These are phyloP conservation scores for Heliangelus exortis DNA, from an alignment of 2,797 vertebrate genomes.

Conservation along the genomic window DNA sequence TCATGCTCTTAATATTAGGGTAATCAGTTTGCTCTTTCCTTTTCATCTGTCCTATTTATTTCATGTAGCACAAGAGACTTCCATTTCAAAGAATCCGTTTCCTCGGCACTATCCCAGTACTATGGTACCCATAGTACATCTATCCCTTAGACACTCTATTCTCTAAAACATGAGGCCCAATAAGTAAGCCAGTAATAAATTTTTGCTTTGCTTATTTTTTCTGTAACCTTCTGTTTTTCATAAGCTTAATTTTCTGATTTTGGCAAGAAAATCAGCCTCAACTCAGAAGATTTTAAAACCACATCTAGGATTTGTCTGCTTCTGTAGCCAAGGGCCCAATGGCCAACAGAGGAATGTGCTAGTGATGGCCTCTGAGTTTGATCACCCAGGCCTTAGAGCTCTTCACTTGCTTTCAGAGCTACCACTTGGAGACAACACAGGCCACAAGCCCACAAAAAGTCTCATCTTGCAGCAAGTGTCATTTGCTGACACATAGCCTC, in stretches of 20 bases:
- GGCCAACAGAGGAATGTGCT: rapidly evolving
- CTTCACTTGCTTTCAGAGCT: not conserved
- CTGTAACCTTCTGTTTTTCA: not conserved
- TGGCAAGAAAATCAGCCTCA: not conserved
- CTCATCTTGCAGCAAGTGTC: not conserved
- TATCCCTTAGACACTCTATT: not conserved
- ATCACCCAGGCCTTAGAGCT: not conserved
- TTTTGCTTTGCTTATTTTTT: not conserved
- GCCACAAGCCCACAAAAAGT: not conserved
- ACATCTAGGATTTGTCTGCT: not conserved
- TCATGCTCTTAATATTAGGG: slow-evolving; percentile 49
- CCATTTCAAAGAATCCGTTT: not conserved
- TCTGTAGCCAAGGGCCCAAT: not conserved
- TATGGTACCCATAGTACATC: not conserved
- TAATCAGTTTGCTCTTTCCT: slow-evolving; percentile 48
- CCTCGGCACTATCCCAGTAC: no score
- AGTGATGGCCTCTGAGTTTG: not conserved
- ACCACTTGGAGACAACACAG: not conserved
- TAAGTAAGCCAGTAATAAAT: not conserved
- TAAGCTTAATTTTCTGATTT: not conserved
- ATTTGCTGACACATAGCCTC: not conserved
- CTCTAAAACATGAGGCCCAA: not conserved
- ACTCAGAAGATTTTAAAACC: not conserved
- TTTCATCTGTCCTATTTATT: slow-evolving; percentile 35
- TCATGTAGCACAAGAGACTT: not conserved